These are phyloP conservation scores for Cranoglanis bouderius DNA, from an alignment of 2,113 vertebrate genomes.

Conservation along the genomic window DNA sequence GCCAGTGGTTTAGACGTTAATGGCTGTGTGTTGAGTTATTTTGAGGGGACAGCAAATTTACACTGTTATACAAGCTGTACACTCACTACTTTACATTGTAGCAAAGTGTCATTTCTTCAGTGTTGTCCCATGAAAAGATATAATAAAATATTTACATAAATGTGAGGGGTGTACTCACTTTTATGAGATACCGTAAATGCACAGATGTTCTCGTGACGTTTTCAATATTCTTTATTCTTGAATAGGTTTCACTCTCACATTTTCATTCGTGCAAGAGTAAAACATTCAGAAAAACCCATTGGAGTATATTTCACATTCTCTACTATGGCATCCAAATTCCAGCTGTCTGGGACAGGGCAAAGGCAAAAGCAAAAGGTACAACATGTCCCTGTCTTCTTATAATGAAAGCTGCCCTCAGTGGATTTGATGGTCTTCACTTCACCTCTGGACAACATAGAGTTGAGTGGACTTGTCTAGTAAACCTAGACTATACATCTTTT, in stretches of 20 bases:
- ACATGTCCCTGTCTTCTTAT: conserved; percentile 17
- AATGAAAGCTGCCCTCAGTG: conserved; percentile 35
- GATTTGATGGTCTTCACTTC: conserved; percentile 35
- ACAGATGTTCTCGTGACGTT: neutral
- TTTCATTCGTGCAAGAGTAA: neutral
- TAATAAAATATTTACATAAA: too few relatives aligned
- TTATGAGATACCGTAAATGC: neutral
- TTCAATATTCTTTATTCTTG: neutral
- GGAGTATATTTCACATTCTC: conserved; percentile 11
- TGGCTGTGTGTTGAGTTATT: too few relatives aligned
- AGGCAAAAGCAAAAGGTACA: conserved; percentile 28
- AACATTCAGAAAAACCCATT: neutral
- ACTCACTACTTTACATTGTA: too few relatives aligned
- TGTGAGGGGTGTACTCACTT: too few relatives aligned
- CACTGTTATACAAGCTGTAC: too few relatives aligned
- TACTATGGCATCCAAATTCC: conserved; percentile 29
- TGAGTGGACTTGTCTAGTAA: conserved; percentile 12
- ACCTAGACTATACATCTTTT: conserved; percentile 26
- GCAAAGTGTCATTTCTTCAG: too few relatives aligned
- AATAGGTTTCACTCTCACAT: neutral
- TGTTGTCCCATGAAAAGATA: too few relatives aligned
- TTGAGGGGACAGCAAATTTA: too few relatives aligned
- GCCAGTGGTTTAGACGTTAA: too few relatives aligned
- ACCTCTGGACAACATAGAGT: conserved; percentile 32
- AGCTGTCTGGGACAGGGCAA: conserved; percentile 30